These are phyloP conservation scores for Petrocephalus microphthalmus DNA, from an alignment of 2,113 vertebrate species.

Conservation along the genomic window DNA sequence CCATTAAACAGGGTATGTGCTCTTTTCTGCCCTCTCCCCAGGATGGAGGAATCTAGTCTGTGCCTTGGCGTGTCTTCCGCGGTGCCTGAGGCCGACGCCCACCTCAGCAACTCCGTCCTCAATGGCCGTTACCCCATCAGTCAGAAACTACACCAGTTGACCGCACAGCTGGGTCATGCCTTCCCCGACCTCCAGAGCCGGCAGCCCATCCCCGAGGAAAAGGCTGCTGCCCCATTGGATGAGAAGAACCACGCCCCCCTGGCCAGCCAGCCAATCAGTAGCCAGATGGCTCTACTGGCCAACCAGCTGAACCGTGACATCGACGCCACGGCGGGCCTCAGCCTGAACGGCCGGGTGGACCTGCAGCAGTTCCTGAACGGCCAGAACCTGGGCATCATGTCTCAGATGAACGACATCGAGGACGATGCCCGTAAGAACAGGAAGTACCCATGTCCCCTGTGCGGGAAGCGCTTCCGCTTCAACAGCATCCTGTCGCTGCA, in stretches of 20 bases:
- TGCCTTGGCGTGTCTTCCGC: conserved; percentile 96
- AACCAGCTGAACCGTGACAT: conserved; percentile 92
- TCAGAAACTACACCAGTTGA: conserved; percentile 95
- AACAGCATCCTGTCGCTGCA: conserved; percentile 98
- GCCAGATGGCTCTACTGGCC: conserved; percentile 91
- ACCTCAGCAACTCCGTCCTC: conserved; percentile 83
- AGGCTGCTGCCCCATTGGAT: conserved; percentile 73
- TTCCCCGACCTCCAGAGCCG: conserved; percentile 87
- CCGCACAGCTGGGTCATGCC: conserved; percentile 92
- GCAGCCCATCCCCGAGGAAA: conserved; percentile 86
- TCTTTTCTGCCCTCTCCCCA: conserved; percentile 50
- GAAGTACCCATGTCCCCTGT: conserved; percentile 93
- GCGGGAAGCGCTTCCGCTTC: conserved; percentile 95
- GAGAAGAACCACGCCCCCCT: conserved; percentile 85
- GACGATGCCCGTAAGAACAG: conserved; percentile 94
- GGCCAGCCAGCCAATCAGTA: conserved; percentile 86
- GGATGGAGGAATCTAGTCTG: conserved; percentile 99
- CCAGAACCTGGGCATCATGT: conserved; percentile 97
- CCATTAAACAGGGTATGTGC: not conserved
- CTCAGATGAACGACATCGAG: conserved; percentile 97
- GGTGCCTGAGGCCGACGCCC: conserved; percentile 81
- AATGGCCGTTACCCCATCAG: conserved; percentile 99
- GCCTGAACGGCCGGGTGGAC: conserved; percentile 88
- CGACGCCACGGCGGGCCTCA: conserved; percentile 67
- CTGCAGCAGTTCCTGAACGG: conserved; percentile 96